Percentiles rank a stretch among this genome's conserved stretches.
Conservation (phyloP, 2,113 vertebrate species). For the Tragelaphus scriptus region DNA sequence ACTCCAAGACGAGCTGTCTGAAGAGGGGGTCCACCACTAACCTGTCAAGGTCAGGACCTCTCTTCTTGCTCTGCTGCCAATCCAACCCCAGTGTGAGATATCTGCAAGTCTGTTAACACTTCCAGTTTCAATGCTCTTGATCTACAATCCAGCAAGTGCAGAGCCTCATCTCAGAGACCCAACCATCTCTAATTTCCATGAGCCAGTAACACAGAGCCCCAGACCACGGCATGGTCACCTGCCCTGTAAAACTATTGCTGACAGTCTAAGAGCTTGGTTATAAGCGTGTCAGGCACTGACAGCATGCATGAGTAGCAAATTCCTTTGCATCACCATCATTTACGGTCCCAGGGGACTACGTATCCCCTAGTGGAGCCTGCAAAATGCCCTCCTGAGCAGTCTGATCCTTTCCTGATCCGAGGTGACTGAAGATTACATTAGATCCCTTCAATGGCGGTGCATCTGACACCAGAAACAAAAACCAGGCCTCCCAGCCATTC, state of each 20-base stretch:
- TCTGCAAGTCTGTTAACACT: accelerated
- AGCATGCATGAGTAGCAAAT: background rate
- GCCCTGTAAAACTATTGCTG: background rate
- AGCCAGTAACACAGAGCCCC: background rate
- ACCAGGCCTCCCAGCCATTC: background rate
- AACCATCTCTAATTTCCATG: background rate
- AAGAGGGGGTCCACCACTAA: background rate
- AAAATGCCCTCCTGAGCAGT: background rate
- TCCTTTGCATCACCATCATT: background rate
- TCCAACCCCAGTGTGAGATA: background rate
- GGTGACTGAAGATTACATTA: background rate
- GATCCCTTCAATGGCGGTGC: background rate
- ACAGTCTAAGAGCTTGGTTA: background rate
- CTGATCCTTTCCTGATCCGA: background rate
- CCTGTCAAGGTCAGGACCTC: background rate
- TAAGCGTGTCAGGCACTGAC: background rate
- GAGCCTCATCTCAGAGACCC: background rate
- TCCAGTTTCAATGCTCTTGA: background rate
- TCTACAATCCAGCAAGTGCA: background rate
- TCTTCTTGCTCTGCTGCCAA: accelerated
- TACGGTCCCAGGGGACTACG: accelerated
- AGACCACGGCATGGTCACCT: background rate
- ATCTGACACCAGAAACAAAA: background rate
- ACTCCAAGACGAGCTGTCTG: background rate
- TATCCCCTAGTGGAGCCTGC: accelerated